Base-by-base conservation (phyloP, 2,888 invertebrate species). In the Arge pagana region DNA sequence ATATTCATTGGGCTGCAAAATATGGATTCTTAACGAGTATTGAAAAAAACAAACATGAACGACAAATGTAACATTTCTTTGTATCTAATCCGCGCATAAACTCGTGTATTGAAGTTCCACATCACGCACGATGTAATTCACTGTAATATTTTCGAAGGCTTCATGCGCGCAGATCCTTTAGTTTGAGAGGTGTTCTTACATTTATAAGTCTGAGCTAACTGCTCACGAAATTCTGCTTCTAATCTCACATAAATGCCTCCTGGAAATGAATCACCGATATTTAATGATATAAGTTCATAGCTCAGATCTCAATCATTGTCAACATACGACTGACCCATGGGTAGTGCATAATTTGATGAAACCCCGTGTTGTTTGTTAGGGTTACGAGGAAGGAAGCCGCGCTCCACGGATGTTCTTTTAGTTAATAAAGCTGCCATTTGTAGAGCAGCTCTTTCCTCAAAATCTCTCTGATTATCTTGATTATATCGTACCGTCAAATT, bases 381-480 rank as follows among this genome's bases (percentile, higher is more conserved):
- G 7, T 30, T 48, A 56, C 67, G 70, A 8, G 59, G 36, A 8
- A 62, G 45, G 7, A 66, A 54, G 18, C 62, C 63, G 35, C 57
- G 55, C 48, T 74, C 73, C 10, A 65, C 56, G 19, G 68, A 60
- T 11, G 74, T 71, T 56, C 77, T 78, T 50, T 82, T 79, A 0
- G 83, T 83, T 54, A 88, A 78, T 13, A 86, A 77, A 4, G 80
- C 72, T 10, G 83, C 79, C 82, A 89, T 87, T 73, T 86, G 85
- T 43, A 85, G 79, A 60, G 88, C 83, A 1, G 87, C 83, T 58
- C 84, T 84, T 78, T 93, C 93, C 74, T 93, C 93, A 68, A 85
- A 87, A 54, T 92, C 87, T 4, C 93, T 79, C 74, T 93, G 93
- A 65, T 90, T 87, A 74, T 93, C 93, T 74, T 93, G 93, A 78